A percentile compares a stretch with the other conserved stretches of the same genome.
phyloP scores from a whole-genome alignment of 2,888 invertebrate species.

The Hemistola chrysoprasaria region DNA sequence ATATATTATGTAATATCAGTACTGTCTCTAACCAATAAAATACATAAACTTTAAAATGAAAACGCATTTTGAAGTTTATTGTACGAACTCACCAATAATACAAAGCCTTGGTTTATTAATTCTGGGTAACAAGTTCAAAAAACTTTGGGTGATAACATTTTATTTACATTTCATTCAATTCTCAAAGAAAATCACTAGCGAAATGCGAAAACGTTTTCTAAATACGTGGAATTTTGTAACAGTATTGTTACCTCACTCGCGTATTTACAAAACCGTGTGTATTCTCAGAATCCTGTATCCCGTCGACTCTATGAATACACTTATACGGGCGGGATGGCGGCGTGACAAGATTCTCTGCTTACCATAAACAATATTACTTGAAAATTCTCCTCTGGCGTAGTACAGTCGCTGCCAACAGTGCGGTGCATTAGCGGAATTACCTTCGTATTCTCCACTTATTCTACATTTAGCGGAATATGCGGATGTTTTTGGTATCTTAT shows the following conservation, averaged over 20 bases:
- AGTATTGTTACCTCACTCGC: background rate
- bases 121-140: no score
- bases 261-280: conserved; percentile 15
- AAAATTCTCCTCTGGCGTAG: conserved; percentile 42
- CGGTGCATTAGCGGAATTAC: conserved; percentile 16
- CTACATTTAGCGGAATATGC: conserved; percentile 6
- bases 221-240: no score
- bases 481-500: conserved; percentile 7
- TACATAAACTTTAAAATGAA: no score
- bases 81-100: no score
- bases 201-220: conserved; percentile 4
- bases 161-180: no score
- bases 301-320: conserved; percentile 20
- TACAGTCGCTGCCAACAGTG: conserved; percentile 18
- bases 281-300: conserved; percentile 18
- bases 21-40: no score
- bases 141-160: no score
- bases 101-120: no score
- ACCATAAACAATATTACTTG: conserved; percentile 74
- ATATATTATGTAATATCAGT: no score
- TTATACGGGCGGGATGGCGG: conserved; percentile 47
- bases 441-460: conserved; percentile 9
- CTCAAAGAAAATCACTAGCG: no score
- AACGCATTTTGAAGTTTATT: no score
- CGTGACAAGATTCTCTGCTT: conserved; percentile 75